Evolutionary conservation across 2,888 invertebrate species (phyloP).

Genomic region (Oegoconia quadripuncta): DNA sequence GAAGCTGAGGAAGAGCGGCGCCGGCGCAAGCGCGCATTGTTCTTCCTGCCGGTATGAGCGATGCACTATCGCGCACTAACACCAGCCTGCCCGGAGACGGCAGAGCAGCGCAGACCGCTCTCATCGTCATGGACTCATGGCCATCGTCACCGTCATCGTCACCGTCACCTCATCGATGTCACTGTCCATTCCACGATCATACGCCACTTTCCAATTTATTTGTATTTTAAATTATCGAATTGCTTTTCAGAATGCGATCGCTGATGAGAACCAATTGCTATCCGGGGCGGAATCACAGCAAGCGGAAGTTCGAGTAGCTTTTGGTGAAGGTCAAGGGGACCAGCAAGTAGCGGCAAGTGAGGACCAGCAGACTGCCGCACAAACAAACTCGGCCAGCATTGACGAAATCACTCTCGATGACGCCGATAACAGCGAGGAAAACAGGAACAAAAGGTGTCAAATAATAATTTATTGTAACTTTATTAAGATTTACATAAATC

Average conservation of each 20-base stretch:
- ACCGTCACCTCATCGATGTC: slow-evolving; percentile 23
- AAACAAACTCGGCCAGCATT: slow-evolving; percentile 81
- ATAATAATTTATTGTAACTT: background rate
- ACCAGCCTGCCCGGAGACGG: slow-evolving; percentile 70
- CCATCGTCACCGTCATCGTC: slow-evolving; percentile 29
- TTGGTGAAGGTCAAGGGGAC: slow-evolving; percentile 59
- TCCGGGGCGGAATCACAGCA: slow-evolving; percentile 81
- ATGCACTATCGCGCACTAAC: slow-evolving; percentile 58
- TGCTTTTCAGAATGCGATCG: slow-evolving; percentile 56
- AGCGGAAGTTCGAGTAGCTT: slow-evolving; percentile 81
- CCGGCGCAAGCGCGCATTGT: slow-evolving; percentile 52
- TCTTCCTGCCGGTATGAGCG: slow-evolving; percentile 64
- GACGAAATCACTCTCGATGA: slow-evolving; percentile 85
- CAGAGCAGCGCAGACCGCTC: slow-evolving; percentile 61
- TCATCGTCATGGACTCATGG: too few relatives aligned
- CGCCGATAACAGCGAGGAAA: slow-evolving; percentile 85
- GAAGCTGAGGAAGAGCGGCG: slow-evolving; percentile 24
- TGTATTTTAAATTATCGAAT: slow-evolving; percentile 7
- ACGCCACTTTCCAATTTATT: slow-evolving; percentile 17
- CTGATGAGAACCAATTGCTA: slow-evolving; percentile 70
- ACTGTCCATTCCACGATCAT: slow-evolving; percentile 40
- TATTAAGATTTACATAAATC: too few relatives aligned
- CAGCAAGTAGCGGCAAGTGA: slow-evolving; percentile 28
- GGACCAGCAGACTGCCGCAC: slow-evolving; percentile 69
- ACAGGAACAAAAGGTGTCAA: slow-evolving; percentile 85